Conservation (phyloP, 2,888 invertebrate genomes). For the Griposia aprilina region DNA sequence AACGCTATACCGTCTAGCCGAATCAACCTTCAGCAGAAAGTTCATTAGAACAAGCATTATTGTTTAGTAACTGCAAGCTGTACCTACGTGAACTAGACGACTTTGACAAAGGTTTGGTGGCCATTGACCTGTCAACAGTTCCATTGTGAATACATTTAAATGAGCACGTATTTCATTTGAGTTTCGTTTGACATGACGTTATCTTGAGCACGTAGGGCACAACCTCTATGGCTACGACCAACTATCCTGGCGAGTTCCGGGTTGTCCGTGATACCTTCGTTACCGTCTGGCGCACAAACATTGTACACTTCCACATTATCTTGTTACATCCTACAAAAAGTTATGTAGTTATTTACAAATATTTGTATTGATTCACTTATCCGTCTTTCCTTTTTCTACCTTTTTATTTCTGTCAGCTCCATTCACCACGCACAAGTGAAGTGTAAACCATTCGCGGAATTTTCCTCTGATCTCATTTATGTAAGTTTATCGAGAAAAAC, state of each 20-base stretch:
- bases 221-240: slow-evolving; percentile 1
- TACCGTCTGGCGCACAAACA: slow-evolving; percentile 27
- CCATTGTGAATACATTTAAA: slow-evolving; percentile 32
- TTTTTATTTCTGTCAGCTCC: slow-evolving; percentile 53
- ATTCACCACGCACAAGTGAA: slow-evolving; percentile 46
- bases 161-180: slow-evolving; percentile 31
- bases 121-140: slow-evolving; percentile 42
- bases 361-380: slow-evolving; percentile 42
- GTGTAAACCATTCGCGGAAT: slow-evolving; percentile 53
- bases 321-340: slow-evolving; percentile 9
- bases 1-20: slow-evolving; percentile 45
- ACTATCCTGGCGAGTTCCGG: slow-evolving; percentile 32
- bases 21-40: slow-evolving; percentile 52
- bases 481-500: slow-evolving; percentile 17
- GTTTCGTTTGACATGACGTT: slow-evolving; percentile 36
- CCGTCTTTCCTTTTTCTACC: slow-evolving; percentile 31
- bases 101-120: slow-evolving; percentile 59
- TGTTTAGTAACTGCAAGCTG: slow-evolving; percentile 29
- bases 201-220: slow-evolving; percentile 27
- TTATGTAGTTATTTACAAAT: slow-evolving; percentile 38
- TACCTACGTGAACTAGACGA: slow-evolving; percentile 35
- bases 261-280: slow-evolving; percentile 41
- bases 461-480: slow-evolving; percentile 36
- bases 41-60: slow-evolving; percentile 45
- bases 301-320: slow-evolving; percentile 28